A percentile compares a stretch with the other conserved stretches of the same genome.
These are phyloP conservation scores for Falco biarmicus DNA, from an alignment of 2,797 vertebrate species.

Conservation along the genomic window DNA sequence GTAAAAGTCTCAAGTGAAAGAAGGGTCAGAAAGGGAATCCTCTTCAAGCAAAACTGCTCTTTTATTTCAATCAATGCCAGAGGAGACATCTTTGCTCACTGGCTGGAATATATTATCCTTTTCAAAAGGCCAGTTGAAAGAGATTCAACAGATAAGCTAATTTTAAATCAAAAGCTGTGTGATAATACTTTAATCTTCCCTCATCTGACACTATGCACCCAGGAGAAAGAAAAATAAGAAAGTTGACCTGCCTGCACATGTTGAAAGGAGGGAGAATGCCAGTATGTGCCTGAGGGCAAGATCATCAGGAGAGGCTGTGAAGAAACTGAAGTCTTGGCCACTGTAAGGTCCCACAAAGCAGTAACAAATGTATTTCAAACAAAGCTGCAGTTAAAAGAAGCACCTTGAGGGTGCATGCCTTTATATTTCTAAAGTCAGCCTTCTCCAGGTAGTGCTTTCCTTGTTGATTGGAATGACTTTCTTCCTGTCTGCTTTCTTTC, in stretches of 20 bases:
- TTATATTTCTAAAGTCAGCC: background rate
- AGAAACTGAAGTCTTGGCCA: background rate
- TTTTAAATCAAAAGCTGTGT: constrained; percentile 49
- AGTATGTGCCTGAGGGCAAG: background rate
- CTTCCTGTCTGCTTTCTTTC: background rate
- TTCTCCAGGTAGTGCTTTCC: background rate
- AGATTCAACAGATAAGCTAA: constrained; percentile 18
- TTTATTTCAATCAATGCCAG: constrained; percentile 47
- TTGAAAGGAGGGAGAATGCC: background rate
- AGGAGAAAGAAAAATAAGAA: background rate
- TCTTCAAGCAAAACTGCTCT: constrained; percentile 35
- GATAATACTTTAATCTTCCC: constrained; percentile 38
- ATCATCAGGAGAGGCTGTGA: background rate
- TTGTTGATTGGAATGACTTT: background rate
- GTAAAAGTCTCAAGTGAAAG: background rate
- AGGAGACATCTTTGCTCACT: background rate
- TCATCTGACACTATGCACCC: background rate
- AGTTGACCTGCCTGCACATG: background rate
- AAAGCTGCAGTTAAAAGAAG: background rate
- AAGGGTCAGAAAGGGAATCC: constrained; percentile 14
- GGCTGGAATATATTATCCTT: constrained; percentile 56
- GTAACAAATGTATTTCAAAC: background rate
- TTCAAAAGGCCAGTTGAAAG: constrained; percentile 53
- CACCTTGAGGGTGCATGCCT: background rate
- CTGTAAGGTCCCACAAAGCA: background rate